Base-by-base conservation (phyloP, 1,140 invertebrate genomes). In the Meloidogyne chitwoodi region DNA sequence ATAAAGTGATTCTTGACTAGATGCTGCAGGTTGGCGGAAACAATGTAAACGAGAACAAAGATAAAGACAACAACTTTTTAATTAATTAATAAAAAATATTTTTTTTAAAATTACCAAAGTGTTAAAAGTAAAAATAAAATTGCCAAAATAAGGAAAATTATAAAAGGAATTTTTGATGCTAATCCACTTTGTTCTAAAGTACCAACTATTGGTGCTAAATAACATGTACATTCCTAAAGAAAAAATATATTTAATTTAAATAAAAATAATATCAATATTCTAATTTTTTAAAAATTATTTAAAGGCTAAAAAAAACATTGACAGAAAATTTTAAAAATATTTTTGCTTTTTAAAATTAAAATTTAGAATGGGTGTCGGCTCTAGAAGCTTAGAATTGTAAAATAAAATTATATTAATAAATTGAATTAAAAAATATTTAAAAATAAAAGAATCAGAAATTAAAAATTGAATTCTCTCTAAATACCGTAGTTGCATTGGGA, bases 41-140 rank as follows among this genome's bases (percentile, higher is more conserved):
- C 71, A 73, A 38, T 29, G 71, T 48, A 73, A 38, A 11, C 56
- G 41, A 22, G 71, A 73, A 27, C 61, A 64, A 41, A 61, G 38
- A 34, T 61, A 73, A 8, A 73, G 44, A 38, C 71, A 73, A 38
- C 71, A 73, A 64, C 71, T 72, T 16, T 56, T 62, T 24, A 72
- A 29, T 65, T 19, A 31, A 44, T 31, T 44, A 22, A 22, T 14
- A 4, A 8, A 48, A 56, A 24, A 8, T 48, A 24, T 16, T 14
- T 22, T 26, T 27, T 31, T 38, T n/a, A n/a, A 48, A 24, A 10
- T 71, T 66, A 85, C 81, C 82, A 85, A 34, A 85, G 68, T 24
- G 84, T 80, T 29, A 85, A 76, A 12, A 85, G 74, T 10, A 85
- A 62, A 84, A 85, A 85, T 44, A 85, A 74, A 16, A 85, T 65